These are phyloP conservation scores for Bombus polaris DNA, from an alignment of 1,140 invertebrate genomes.

Conservation along the genomic window DNA sequence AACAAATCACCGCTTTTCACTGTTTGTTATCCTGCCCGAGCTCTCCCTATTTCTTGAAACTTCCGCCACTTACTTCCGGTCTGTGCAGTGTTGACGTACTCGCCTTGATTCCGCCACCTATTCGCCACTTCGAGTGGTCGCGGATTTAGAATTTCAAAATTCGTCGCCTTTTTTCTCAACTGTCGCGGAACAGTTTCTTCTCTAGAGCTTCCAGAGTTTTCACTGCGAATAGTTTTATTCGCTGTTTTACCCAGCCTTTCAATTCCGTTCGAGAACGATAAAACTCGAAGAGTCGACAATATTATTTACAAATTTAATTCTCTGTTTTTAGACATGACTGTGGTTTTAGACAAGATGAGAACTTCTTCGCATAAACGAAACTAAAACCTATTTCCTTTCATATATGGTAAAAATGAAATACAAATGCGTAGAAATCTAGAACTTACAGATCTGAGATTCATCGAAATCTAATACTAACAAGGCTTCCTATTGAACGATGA, in stretches of 20 bases:
- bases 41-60: slow-evolving; percentile 36
- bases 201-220: not conserved
- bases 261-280: not conserved
- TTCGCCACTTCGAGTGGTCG: not conserved
- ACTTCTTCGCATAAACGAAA: too few relatives aligned
- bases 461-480: too few relatives aligned
- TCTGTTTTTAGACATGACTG: too few relatives aligned
- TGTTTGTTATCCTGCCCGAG: slow-evolving; percentile 61
- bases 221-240: not conserved
- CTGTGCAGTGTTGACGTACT: slow-evolving; percentile 1
- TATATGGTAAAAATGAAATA: too few relatives aligned
- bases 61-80: slow-evolving; percentile 53
- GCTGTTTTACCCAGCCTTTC: not conserved
- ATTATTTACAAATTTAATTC: too few relatives aligned
- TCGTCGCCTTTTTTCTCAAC: not conserved
- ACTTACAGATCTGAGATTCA: too few relatives aligned
- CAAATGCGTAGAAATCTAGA: too few relatives aligned
- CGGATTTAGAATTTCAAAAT: not conserved
- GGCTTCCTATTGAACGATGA: not conserved
- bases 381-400: too few relatives aligned
- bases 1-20: slow-evolving; percentile 66
- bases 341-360: too few relatives aligned
- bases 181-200: not conserved
- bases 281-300: too few relatives aligned
- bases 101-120: not conserved